Evolutionary conservation across 2,113 vertebrate genomes (phyloP), one percentile per base, ranked within the genome.

Genomic region (Pardalotus punctatus): DNA sequence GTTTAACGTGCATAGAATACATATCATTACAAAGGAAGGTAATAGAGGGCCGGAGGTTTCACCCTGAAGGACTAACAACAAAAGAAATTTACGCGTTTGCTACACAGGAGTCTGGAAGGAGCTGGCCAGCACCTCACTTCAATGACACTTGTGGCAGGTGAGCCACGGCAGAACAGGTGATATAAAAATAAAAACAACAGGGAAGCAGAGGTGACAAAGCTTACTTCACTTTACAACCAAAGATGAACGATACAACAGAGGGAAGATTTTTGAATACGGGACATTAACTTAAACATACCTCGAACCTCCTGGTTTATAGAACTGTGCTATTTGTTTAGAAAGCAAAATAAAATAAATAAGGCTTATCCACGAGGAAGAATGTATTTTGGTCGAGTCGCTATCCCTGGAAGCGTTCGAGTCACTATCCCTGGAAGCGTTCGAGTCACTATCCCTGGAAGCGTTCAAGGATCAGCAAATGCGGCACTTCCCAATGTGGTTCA

Each of bases 11-110:
- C 25, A 4, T 16, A 84, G 81, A 96, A 90, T 95, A 90, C 88
- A 88, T 92, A 92, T 94, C 50, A 7, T 94, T 97, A 96, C 90
- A 97, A 95, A 81, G 24, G 25, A 88, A 90, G 27, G 45, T 72
- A 93, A 92, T 3, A 91, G 57, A 61, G 33, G 62, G 74, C 36
- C 69, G 81, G 74, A 89, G 69, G 66, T n/a, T 50, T 86, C 50
- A 80, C 48, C 54, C 88, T 43, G 53, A 67, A 61, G 22, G n/a
- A 56, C 29, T 48, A 61, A 65, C 45, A 53, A 64, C 28, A 57
- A 77, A 65, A 76, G 58, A 65, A 35, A 73, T 84, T 69, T 9
- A 69, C 74, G 58, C 93, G 67, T 67, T 62, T 24, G 73, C 50
- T 57, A 84, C 57, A 23, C 10, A 42, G 4, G 11, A 50, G 54